Conservation (phyloP, 1,140 invertebrate species). For the Ceratosolen fusciceps region DNA sequence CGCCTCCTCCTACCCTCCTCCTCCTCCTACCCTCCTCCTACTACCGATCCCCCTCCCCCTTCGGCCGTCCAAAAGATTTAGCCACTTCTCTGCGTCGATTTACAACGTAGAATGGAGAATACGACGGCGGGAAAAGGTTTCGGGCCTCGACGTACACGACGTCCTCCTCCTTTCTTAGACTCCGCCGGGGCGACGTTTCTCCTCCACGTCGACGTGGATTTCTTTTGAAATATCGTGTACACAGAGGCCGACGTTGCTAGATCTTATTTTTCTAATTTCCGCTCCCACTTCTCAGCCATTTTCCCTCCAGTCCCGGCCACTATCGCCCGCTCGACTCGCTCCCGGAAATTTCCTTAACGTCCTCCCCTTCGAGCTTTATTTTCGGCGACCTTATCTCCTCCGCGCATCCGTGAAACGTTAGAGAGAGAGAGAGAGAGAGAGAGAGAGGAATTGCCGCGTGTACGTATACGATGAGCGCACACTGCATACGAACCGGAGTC, state of each 20-base stretch:
- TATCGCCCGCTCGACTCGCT: background rate
- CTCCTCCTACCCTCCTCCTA: background rate
- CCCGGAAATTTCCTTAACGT: constrained; percentile 14
- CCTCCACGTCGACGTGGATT: constrained; percentile 14
- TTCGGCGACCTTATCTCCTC: background rate
- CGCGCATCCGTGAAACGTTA: background rate
- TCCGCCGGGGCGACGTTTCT: background rate
- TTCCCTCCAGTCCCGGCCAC: background rate
- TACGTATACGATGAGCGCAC: too few species aligned
- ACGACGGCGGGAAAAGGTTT: background rate
- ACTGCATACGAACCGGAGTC: too few species aligned
- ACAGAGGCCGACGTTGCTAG: background rate
- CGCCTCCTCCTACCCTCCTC: too few species aligned
- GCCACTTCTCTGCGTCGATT: constrained; percentile 8
- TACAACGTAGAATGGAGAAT: constrained; percentile 31
- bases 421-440: background rate
- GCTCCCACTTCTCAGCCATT: too few species aligned
- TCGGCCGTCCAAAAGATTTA: constrained; percentile 29
- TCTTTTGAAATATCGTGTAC: constrained; percentile 29
- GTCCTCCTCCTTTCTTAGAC: background rate
- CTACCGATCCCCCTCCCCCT: background rate
- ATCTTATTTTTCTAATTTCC: constrained; percentile 38
- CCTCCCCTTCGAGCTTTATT: background rate
- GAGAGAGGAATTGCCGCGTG: background rate
- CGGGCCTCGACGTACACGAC: background rate